A percentile compares a stretch with the other conserved stretches of the same genome.
Conservation (phyloP, 2,797 vertebrate species). For the Choloepus didactylus region DNA sequence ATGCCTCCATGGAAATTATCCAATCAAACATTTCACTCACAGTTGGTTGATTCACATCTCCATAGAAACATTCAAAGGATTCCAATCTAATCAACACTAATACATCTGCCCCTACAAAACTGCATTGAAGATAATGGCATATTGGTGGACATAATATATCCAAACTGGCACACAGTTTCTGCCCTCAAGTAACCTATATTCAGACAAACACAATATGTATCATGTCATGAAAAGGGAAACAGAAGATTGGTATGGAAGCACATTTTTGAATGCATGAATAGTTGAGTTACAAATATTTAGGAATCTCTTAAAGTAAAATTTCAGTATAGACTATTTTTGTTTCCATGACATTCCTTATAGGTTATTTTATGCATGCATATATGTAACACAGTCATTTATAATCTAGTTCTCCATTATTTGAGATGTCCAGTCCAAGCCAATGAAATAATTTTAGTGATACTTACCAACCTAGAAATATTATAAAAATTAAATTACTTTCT, state of each 20-base stretch:
- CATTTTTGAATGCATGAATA: neutral
- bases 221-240: neutral
- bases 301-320: neutral
- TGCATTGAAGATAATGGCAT: too few relatives aligned
- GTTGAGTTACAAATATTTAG: neutral
- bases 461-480: neutral
- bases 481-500: neutral
- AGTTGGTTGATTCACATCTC: too few relatives aligned
- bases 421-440: neutral
- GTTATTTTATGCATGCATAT: neutral
- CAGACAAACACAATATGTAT: neutral
- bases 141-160: too few relatives aligned
- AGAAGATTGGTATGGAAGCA: neutral
- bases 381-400: neutral
- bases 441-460: neutral
- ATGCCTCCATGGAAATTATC: too few relatives aligned
- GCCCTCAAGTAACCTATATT: neutral
- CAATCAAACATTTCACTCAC: too few relatives aligned
- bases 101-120: too few relatives aligned
- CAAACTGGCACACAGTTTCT: neutral
- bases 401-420: neutral
- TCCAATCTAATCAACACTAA: too few relatives aligned
- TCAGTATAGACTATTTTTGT: neutral
- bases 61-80: too few relatives aligned
- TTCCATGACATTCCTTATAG: neutral